phyloP scores from a whole-genome alignment of 2,888 invertebrate genomes.

The Kuschelorhynchus macadamiae region DNA sequence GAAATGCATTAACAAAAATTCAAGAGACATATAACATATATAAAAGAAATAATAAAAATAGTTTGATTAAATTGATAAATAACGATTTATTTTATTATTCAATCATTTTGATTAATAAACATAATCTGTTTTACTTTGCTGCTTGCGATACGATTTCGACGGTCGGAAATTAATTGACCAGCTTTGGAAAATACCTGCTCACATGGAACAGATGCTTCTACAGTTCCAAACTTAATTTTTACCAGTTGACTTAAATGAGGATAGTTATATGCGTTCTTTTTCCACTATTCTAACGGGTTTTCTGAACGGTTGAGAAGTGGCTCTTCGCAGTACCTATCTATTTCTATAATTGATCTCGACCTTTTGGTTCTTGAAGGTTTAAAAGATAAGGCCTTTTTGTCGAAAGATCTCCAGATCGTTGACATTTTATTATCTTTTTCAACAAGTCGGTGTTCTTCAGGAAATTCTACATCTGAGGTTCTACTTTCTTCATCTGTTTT shows the following conservation, averaged over 20 bases:
- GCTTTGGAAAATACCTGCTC: not conserved
- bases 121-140: no score
- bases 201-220: not conserved
- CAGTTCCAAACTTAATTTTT: slow-evolving; percentile 14
- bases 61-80: no score
- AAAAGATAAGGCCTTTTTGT: slow-evolving; percentile 6
- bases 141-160: no score
- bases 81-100: no score
- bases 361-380: not conserved
- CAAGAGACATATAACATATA: no score
- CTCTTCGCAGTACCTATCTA: slow-evolving; percentile 17
- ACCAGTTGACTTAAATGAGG: slow-evolving; percentile 6
- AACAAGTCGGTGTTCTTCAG: not conserved
- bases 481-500: not conserved
- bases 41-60: no score
- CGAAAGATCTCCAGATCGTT: slow-evolving; percentile 15
- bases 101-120: no score
- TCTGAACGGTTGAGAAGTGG: slow-evolving; percentile 4
- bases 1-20: no score
- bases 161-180: no score
- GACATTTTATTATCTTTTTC: not conserved
- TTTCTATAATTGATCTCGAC: slow-evolving; percentile 4
- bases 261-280: slow-evolving; percentile 9
- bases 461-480: not conserved
- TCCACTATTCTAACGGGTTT: slow-evolving; percentile 22